phyloP scores from a whole-genome alignment of 2,888 invertebrate species.

The Eilema sororculum region DNA sequence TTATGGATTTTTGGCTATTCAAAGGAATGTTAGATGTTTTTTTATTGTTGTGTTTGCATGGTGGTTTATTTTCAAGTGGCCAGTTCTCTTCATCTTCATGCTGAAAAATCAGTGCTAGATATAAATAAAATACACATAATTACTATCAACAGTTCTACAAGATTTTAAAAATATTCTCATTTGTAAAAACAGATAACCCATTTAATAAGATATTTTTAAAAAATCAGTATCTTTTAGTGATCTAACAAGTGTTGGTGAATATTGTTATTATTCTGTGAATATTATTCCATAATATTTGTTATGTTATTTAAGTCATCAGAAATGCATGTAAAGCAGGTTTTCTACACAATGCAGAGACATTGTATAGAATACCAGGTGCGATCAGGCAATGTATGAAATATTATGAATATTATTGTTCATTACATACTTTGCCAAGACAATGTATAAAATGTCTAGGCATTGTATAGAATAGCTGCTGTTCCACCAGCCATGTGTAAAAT shows the following conservation, averaged over 20 bases:
- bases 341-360: too few relatives aligned
- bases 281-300: too few relatives aligned
- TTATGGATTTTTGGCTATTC: conserved; percentile 66
- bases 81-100: conserved; percentile 83
- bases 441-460: too few relatives aligned
- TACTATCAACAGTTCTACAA: background rate
- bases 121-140: conserved; percentile 13
- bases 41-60: conserved; percentile 69
- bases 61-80: conserved; percentile 73
- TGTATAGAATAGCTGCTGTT: too few relatives aligned
- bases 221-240: background rate
- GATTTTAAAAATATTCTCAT: background rate
- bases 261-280: too few relatives aligned
- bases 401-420: too few relatives aligned
- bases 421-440: too few relatives aligned
- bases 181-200: background rate
- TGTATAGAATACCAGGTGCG: too few relatives aligned
- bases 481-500: too few relatives aligned
- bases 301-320: too few relatives aligned
- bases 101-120: conserved; percentile 54
- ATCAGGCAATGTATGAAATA: too few relatives aligned
- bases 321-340: too few relatives aligned
- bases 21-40: conserved; percentile 63
- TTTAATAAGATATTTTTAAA: background rate
- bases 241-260: background rate